Base-by-base conservation (phyloP, 35 echinoderm and acorn worm species). In the Amphiura filiformis region DNA sequence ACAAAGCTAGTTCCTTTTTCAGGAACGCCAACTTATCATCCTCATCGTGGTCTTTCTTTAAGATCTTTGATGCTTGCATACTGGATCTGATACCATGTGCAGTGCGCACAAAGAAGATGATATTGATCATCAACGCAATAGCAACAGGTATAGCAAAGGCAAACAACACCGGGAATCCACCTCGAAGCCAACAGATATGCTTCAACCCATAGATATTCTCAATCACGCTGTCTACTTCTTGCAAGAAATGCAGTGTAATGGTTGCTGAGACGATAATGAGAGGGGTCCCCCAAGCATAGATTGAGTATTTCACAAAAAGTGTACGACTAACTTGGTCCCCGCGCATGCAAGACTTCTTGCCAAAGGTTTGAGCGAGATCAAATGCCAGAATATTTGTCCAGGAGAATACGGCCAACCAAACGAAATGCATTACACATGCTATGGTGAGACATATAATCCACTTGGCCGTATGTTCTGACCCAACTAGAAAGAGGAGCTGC, bases 321-420 rank as follows among this genome's bases (percentile, higher is more conserved):
- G 31, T 28, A 26, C 38, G 2, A 40, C 13, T 3, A 40, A 40
- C 42, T 4, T 13, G 0, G 38, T 37, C 28, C 12, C 38, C 31
- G 18, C 37, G 38, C 13, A 13, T 2, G 13, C 37, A 18, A 17
- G 80, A 81, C 34, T 81, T 12, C 4, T 37, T 81, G 38, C 80
- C 80, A 40, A 81, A 81, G 11, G 42, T 41, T 40, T 41, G 1
- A 40, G 80, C 80, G 12, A 81, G 38, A n/a, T 81, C 80, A 40
- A 81, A 81, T 2, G 80, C 80, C 28, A 81, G 15, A 81, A 81
- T 38, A 41, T 81, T 81, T 37, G 80, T 81, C 80, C 80, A 81
- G 1, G 38, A 40, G 39, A 81, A 81, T 23, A 81, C 26, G 3
- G 80, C 34, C 15, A 81, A 41, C 36, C 36, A 39, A 30, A 81